Conservation (phyloP, 2,113 vertebrate genomes). For the Tachysurus vachellii region DNA sequence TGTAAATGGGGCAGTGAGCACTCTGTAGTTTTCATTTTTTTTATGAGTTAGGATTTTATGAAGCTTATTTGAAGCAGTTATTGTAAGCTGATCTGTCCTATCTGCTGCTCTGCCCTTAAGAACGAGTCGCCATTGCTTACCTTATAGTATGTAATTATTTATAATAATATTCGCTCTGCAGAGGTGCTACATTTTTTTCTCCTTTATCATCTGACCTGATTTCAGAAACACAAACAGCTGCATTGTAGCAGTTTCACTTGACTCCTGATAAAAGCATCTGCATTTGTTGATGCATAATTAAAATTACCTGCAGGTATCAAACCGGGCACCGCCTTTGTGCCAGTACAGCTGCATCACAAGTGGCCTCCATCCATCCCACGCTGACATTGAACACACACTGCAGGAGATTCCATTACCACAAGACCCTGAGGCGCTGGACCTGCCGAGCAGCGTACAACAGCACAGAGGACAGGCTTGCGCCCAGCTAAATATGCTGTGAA, state of each 20-base stretch:
- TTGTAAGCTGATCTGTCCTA: background rate
- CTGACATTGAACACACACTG: conserved; percentile 25
- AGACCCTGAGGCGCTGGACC: conserved; percentile 28
- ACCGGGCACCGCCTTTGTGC: conserved; percentile 17
- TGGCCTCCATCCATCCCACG: background rate
- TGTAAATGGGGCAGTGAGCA: background rate
- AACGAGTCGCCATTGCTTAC: background rate
- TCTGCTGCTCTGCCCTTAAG: background rate
- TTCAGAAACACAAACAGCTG: too few species aligned
- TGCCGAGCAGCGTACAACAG: conserved; percentile 13
- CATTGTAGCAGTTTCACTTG: background rate
- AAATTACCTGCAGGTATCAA: conserved; percentile 1
- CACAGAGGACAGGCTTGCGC: background rate
- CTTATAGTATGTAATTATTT: background rate
- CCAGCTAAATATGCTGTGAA: conserved; percentile 36
- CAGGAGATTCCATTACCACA: conserved; percentile 41
- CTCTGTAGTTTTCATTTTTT: background rate
- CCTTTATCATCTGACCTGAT: background rate
- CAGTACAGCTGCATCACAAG: background rate
- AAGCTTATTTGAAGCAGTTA: background rate
- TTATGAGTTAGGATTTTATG: background rate
- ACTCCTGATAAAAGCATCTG: conserved; percentile 7
- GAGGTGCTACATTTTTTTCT: background rate
- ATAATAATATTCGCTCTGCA: background rate
- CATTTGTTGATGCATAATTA: conserved; percentile 29